phyloP scores from a whole-genome alignment of 2,113 vertebrate species.

The Empidonax traillii region DNA sequence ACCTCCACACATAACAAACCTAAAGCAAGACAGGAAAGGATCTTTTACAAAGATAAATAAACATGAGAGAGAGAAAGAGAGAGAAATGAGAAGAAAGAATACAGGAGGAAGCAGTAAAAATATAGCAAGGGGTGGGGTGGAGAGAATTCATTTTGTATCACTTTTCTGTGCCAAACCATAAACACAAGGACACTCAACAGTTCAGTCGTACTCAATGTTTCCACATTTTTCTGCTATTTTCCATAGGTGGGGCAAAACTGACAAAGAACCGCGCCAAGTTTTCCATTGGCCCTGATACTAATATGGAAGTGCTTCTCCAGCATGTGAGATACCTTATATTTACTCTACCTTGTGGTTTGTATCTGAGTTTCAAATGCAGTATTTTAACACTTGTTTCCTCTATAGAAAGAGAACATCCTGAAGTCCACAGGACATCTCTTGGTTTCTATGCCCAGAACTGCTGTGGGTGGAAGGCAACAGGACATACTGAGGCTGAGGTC shows the following conservation, averaged over 20 bases:
- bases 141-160: conserved; percentile 37
- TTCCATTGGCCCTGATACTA: conserved; percentile 38
- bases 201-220: conserved; percentile 57
- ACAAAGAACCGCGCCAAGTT: conserved; percentile 22
- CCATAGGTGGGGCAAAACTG: conserved; percentile 60
- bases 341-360: not conserved
- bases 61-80: not conserved
- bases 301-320: conserved; percentile 4
- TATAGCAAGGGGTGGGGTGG: not conserved
- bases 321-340: not conserved
- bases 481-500: not conserved
- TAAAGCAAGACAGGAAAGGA: not conserved
- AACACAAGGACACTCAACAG: conserved; percentile 51
- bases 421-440: not conserved
- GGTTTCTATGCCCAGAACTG: not conserved
- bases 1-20: not conserved
- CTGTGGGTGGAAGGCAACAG: not conserved
- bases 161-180: conserved; percentile 53
- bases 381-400: not conserved
- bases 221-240: conserved; percentile 64
- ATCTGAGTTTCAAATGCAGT: not conserved
- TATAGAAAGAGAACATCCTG: not conserved
- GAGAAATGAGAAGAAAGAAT: not conserved
- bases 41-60: not conserved
- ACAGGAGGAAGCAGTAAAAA: conserved; percentile 13